phyloP scores from a whole-genome alignment of 2,797 vertebrate genomes.

The Halcyon smyrnensis region DNA sequence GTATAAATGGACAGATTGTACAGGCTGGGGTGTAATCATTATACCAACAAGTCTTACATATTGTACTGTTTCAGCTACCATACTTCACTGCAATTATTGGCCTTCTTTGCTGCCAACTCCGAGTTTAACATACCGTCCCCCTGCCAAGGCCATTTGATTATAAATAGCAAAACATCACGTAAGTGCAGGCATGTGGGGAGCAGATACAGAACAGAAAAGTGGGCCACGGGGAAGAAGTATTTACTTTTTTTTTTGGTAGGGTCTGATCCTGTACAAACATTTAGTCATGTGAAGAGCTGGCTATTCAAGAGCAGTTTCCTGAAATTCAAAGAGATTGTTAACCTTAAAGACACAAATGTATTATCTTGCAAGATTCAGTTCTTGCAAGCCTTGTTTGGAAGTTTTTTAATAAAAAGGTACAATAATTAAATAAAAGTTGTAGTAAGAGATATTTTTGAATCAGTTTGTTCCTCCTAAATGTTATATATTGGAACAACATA shows the following conservation, averaged over 20 bases:
- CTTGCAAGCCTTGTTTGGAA: not conserved
- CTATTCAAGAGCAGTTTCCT: not conserved
- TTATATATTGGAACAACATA: not conserved
- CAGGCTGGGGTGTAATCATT: not conserved
- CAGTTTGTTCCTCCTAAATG: not conserved
- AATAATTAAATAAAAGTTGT: not conserved
- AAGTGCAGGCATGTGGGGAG: constrained; percentile 64
- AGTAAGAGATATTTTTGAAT: not conserved
- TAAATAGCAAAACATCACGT: constrained; percentile 61
- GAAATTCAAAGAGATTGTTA: constrained; percentile 36
- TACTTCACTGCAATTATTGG: constrained; percentile 55
- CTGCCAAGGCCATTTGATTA: constrained; percentile 63
- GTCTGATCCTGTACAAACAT: constrained; percentile 50
- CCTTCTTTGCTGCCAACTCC: constrained; percentile 54
- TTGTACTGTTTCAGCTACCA: constrained; percentile 25
- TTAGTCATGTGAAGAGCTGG: constrained; percentile 22
- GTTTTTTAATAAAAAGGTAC: not conserved
- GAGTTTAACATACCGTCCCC: constrained; percentile 46
- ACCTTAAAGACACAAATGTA: constrained; percentile 3
- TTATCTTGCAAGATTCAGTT: not conserved
- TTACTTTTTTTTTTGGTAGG: constrained; percentile 40
- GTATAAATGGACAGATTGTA: not conserved
- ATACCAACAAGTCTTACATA: constrained; percentile 2
- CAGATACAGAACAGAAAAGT: constrained; percentile 57
- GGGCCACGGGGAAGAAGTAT: constrained; percentile 37